phyloP scores from a whole-genome alignment of 2,888 invertebrate genomes.

The Cecidostiba fungosa region DNA sequence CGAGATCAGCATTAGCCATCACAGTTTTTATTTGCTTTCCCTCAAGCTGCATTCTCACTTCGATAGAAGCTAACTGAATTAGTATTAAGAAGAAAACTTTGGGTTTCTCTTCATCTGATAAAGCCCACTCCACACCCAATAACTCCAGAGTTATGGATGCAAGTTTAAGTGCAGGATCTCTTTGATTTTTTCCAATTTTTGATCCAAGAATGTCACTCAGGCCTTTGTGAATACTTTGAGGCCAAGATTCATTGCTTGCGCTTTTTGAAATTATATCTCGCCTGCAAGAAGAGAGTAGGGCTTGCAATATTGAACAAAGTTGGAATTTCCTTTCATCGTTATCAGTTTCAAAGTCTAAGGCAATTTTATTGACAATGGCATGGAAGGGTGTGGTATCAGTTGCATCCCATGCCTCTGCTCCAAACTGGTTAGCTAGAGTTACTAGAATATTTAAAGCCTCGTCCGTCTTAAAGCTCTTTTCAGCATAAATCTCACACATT shows the following conservation, averaged over 20 bases:
- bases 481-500: slow-evolving; percentile 92
- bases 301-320: slow-evolving; percentile 89
- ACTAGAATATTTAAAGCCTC: slow-evolving; percentile 92
- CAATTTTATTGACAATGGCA: slow-evolving; percentile 90
- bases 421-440: slow-evolving; percentile 87
- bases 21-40: slow-evolving; percentile 91
- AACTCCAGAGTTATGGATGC: slow-evolving; percentile 90
- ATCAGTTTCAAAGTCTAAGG: slow-evolving; percentile 93
- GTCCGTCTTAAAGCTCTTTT: slow-evolving; percentile 94
- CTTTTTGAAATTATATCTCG: slow-evolving; percentile 85
- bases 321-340: slow-evolving; percentile 95
- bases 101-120: slow-evolving; percentile 89
- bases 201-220: slow-evolving; percentile 92
- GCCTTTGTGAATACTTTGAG: slow-evolving; percentile 90
- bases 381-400: slow-evolving; percentile 90
- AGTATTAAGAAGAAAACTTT: slow-evolving; percentile 91
- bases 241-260: slow-evolving; percentile 89
- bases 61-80: slow-evolving; percentile 93
- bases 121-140: slow-evolving; percentile 92
- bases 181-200: slow-evolving; percentile 92
- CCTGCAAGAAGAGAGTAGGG: slow-evolving; percentile 88
- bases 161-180: slow-evolving; percentile 93
- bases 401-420: slow-evolving; percentile 87
- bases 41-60: slow-evolving; percentile 96
- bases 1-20: slow-evolving; percentile 87